Evolutionary conservation across 2,113 vertebrate species (phyloP), one percentile per base, ranked within the genome.

Genomic region (Cyprinodon brontotheroides): DNA sequence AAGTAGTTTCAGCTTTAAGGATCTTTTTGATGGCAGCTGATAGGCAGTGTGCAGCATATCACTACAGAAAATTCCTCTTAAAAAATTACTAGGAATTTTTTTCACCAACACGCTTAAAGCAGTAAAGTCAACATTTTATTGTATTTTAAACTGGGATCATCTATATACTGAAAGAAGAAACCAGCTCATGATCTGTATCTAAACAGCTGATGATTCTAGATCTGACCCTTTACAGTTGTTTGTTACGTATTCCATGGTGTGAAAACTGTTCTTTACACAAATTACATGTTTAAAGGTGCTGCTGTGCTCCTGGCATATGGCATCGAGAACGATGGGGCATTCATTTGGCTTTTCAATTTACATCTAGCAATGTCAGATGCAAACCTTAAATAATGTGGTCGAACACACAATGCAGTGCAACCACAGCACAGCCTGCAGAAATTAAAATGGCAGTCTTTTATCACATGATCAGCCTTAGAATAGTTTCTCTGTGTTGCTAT

Each of bases 401-500:
- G 70, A 67, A 68, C 71, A 61, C 75, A 87, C 47, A 83, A 76
- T 76, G 40, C 69, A 71, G 65, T 77, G 80, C 14, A 70, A 85
- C 81, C 74, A 29, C 82, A 85, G 78, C 72, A 85, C 85, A 93
- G 85, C 90, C 91, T 92, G 87, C 86, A 79, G 79, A 84, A 86
- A 90, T 89, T 89, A 91, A 77, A 72, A 82, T 74, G 40, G 70
- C 76, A 86, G 68, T 71, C 85, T 87, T 87, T 85, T 89, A 64
- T 92, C 88, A 90, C 81, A 82, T 71, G 91, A 89, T 88, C 77
- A 65, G 84, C 84, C 75, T 68, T 73, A 92, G 83, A 88, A 81
- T 79, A 88, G 85, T 87, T 93, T 91, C 91, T 93, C 90, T 89
- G 90, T 88, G 89, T 93, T 93, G 89, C 81, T 93, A 89, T 92